phyloP scores from a whole-genome alignment of 2,113 vertebrate genomes.

The mouse (Mus musculus) region DNA sequence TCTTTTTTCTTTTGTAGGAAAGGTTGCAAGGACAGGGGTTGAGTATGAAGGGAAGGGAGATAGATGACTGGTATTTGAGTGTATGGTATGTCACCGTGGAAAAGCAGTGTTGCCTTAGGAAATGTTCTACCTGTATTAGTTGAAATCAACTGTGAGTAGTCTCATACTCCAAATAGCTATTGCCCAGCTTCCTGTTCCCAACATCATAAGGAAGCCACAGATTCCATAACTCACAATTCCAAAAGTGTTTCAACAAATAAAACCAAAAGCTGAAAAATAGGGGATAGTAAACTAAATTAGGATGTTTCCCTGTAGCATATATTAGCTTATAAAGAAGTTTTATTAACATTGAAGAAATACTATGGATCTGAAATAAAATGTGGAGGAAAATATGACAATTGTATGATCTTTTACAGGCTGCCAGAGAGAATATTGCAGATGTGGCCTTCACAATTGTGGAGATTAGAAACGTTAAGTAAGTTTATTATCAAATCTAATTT shows the following conservation, averaged over 20 bases:
- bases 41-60: not conserved
- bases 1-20: not conserved
- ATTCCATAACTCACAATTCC: conserved; percentile 49
- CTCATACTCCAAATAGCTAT: not conserved
- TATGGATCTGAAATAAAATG: conserved; percentile 2
- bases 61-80: not conserved
- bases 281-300: conserved; percentile 22
- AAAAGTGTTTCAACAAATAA: conserved; percentile 6
- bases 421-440: not conserved
- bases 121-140: not conserved
- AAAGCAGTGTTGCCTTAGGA: not conserved
- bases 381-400: not conserved
- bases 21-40: not conserved
- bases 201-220: not conserved
- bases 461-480: not conserved
- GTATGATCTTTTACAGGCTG: not conserved
- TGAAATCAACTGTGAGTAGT: not conserved
- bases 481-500: not conserved
- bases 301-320: not conserved
- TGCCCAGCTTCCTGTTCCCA: conserved; percentile 1
- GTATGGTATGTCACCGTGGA: not conserved
- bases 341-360: not conserved
- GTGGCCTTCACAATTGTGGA: not conserved
- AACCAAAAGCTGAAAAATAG: not conserved
- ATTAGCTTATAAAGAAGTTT: conserved; percentile 27